A percentile compares a stretch with the other conserved stretches of the same genome.
phyloP scores from a whole-genome alignment of 2,888 invertebrate genomes.

The Lagria hirta region DNA sequence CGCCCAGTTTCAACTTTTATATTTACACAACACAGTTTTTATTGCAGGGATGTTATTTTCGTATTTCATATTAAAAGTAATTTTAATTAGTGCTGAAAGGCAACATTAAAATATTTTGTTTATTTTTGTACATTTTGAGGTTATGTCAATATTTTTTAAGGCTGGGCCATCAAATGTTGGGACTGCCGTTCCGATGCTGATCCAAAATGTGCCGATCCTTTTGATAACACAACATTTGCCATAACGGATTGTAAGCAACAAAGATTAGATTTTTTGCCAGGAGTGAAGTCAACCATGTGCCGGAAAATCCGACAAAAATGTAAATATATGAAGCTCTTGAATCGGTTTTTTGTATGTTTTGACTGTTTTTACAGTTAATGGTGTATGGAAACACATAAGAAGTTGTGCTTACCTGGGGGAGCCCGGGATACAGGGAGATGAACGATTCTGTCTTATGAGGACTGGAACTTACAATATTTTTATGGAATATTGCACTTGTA shows the following conservation, averaged over 20 bases:
- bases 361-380: slow-evolving; percentile 64
- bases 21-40: not conserved
- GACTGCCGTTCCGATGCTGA: slow-evolving; percentile 86
- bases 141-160: slow-evolving; percentile 54
- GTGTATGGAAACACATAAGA: slow-evolving; percentile 85
- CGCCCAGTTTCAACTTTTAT: slow-evolving; percentile 10
- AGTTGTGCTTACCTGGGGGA: slow-evolving; percentile 90
- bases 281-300: slow-evolving; percentile 79
- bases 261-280: slow-evolving; percentile 65
- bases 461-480: slow-evolving; percentile 92
- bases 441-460: slow-evolving; percentile 86
- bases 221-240: slow-evolving; percentile 84
- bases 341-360: slow-evolving; percentile 1
- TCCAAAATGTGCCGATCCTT: slow-evolving; percentile 89
- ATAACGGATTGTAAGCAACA: slow-evolving; percentile 66
- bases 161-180: slow-evolving; percentile 81
- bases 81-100: too few species aligned
- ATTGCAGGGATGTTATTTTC: not conserved
- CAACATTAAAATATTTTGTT: too few species aligned
- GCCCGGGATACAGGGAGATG: slow-evolving; percentile 86
- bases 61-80: too few species aligned
- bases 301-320: slow-evolving; percentile 91
- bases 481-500: slow-evolving; percentile 91
- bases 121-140: slow-evolving; percentile 13
- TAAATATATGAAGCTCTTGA: slow-evolving; percentile 41